Percentiles rank a stretch among this genome's conserved stretches.
phyloP scores from a whole-genome alignment of 1,140 invertebrate genomes.

The Colletes latitarsis region DNA sequence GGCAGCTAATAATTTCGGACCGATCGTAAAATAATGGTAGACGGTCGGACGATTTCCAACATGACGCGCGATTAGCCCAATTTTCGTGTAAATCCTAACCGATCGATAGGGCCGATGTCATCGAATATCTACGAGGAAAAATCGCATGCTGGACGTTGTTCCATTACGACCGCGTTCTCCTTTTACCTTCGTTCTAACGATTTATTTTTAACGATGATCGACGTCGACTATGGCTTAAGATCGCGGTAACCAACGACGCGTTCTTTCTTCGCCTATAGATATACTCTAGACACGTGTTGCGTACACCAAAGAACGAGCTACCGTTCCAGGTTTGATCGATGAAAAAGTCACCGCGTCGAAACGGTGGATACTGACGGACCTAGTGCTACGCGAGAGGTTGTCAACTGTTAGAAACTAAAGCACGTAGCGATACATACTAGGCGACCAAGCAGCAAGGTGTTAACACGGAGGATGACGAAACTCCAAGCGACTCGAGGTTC shows the following conservation, averaged over 20 bases:
- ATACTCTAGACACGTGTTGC: not conserved
- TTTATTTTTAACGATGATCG: constrained; percentile 36
- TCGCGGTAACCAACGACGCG: not conserved
- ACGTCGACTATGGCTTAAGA: constrained; percentile 10
- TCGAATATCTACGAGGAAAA: not conserved
- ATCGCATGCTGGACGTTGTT: not conserved
- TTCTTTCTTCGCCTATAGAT: not conserved
- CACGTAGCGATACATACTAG: not conserved
- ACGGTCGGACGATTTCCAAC: not conserved
- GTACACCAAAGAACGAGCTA: no score
- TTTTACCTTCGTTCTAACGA: not conserved
- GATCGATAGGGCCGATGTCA: not conserved
- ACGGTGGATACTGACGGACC: no score
- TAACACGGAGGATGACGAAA: constrained; percentile 34
- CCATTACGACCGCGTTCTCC: not conserved
- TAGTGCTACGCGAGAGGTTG: not conserved
- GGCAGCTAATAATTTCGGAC: not conserved
- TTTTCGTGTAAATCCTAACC: not conserved
- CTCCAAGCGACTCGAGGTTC: not conserved
- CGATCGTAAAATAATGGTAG: not conserved
- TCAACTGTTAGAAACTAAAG: not conserved
- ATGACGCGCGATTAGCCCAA: not conserved
- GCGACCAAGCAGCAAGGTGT: constrained; percentile 18
- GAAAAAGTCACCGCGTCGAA: no score
- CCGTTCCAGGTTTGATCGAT: no score